phyloP scores from a whole-genome alignment of 2,113 vertebrate species.

The Scolopax mira region DNA sequence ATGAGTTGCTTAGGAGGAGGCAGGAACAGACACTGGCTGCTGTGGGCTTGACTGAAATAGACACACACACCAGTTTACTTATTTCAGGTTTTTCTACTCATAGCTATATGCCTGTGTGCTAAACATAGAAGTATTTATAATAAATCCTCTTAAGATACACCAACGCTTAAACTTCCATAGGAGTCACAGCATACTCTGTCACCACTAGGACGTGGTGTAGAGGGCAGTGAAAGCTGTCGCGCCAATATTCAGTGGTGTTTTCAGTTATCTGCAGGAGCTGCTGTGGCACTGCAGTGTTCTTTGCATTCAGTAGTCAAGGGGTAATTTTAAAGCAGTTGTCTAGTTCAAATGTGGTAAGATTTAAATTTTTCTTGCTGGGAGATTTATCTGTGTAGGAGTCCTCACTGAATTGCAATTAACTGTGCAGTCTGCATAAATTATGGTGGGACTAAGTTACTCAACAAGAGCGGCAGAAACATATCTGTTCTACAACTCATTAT shows the following conservation, averaged over 20 bases:
- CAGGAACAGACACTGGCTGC: not conserved
- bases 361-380: not conserved
- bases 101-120: not conserved
- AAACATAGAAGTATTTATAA: not conserved
- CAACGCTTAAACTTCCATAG: not conserved
- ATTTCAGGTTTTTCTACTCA: not conserved
- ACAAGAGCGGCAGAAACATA: accelerated
- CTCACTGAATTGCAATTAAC: not conserved
- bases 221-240: not conserved
- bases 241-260: not conserved
- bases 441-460: not conserved
- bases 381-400: not conserved
- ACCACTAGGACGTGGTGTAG: not conserved
- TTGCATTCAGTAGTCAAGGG: not conserved
- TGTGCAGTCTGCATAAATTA: not conserved
- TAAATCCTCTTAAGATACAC: not conserved
- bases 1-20: not conserved
- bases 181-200: not conserved
- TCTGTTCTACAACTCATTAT: accelerated
- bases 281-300: not conserved
- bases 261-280: not conserved
- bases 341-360: not conserved
- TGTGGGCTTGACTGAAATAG: not conserved
- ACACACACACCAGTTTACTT: not conserved
- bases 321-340: not conserved